Evolutionary conservation across 2,888 invertebrate species (phyloP).

Genomic region (Sepioteuthis lessoniana): DNA sequence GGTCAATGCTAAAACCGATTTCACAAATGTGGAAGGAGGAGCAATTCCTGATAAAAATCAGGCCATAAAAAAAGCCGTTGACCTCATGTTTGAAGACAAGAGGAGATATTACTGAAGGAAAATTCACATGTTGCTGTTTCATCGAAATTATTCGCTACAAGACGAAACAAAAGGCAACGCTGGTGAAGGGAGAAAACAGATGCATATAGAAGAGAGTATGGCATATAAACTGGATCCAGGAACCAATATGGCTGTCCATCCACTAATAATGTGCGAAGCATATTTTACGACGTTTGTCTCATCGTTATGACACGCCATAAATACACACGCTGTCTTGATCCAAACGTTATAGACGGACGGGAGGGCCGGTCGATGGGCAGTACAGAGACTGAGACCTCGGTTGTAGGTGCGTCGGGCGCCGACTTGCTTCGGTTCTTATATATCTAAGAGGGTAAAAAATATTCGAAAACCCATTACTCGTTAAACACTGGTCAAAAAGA

Average conservation of each 20-base stretch:
- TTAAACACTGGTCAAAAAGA: no score
- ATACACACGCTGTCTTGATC: not conserved
- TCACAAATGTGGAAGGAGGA: not conserved
- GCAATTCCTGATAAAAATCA: not conserved
- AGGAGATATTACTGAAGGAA: not conserved
- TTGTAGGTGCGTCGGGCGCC: no score
- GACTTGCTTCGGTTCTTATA: no score
- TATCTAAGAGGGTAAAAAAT: no score
- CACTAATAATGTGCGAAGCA: not conserved
- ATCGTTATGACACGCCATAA: constrained; percentile 10
- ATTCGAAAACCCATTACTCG: no score
- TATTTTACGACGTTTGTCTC: not conserved
- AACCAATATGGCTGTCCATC: not conserved
- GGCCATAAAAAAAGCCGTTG: not conserved
- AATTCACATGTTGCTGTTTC: not conserved
- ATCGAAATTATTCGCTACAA: not conserved
- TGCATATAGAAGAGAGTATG: not conserved
- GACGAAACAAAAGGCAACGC: not conserved
- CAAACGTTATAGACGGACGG: not conserved
- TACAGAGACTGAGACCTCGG: not conserved
- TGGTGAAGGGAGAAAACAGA: not conserved
- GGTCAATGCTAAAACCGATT: not conserved
- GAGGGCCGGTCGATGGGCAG: not conserved
- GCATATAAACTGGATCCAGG: not conserved
- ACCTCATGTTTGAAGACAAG: not conserved